These are phyloP conservation scores for Petromus typicus DNA, from an alignment of 2,113 vertebrate genomes.

Conservation along the genomic window DNA sequence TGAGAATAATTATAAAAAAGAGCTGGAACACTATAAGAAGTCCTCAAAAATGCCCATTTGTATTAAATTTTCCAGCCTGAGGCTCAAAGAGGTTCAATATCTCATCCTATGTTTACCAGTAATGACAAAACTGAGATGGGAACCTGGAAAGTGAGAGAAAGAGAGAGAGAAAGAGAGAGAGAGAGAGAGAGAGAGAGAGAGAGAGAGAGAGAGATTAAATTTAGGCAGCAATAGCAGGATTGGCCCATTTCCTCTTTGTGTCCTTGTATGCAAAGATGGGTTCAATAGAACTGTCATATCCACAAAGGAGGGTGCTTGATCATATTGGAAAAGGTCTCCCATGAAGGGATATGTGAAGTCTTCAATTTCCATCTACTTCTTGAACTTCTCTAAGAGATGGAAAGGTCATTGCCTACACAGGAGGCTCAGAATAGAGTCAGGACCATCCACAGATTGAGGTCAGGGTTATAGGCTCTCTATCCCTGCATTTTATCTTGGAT, in stretches of 20 bases:
- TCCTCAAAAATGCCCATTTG: not conserved
- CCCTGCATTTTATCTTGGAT: not conserved
- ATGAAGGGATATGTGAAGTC: not conserved
- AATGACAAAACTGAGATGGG: not conserved
- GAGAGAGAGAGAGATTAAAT: not conserved
- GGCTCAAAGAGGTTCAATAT: not conserved
- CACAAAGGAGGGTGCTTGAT: not conserved
- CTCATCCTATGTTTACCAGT: not conserved
- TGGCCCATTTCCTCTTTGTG: not conserved
- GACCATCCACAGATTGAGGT: not conserved
- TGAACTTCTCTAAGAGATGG: not conserved
- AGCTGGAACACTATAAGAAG: conserved; percentile 8
- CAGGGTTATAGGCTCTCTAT: not conserved
- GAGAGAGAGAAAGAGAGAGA: not conserved
- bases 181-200: not conserved
- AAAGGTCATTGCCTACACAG: not conserved
- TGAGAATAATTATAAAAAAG: conserved; percentile 2
- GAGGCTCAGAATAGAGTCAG: not conserved
- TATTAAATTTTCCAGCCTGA: not conserved
- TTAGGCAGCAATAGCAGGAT: not conserved
- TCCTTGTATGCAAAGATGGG: not conserved
- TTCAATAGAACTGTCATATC: not conserved
- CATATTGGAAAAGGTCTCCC: not conserved
- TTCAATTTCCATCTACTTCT: conserved; percentile 17
- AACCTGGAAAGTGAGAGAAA: not conserved